Conservation (phyloP, 2,888 invertebrate genomes). For the Apotomis betuletana region DNA sequence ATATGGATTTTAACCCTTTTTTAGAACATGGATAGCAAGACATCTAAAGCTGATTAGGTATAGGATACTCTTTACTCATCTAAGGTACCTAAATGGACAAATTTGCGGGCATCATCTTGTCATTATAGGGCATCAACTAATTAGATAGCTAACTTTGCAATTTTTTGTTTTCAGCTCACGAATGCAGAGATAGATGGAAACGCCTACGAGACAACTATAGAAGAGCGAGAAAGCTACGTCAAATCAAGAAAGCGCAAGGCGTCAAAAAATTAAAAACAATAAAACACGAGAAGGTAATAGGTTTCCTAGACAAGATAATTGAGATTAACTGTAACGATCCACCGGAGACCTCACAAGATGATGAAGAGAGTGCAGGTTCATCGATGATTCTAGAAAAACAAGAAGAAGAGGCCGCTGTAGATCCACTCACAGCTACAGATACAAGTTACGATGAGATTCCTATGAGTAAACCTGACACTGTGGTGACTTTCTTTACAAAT, state of each 20-base stretch:
- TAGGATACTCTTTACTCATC: too few species aligned
- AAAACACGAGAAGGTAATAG: conserved; percentile 17
- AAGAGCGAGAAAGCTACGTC: conserved; percentile 15
- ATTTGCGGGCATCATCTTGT: too few species aligned
- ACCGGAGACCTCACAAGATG: background rate
- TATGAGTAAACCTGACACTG: conserved; percentile 6
- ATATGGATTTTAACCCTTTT: too few species aligned
- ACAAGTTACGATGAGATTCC: background rate
- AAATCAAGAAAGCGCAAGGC: conserved; percentile 18
- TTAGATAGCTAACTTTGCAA: background rate
- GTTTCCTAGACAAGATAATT: conserved; percentile 15
- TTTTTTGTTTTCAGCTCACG: conserved; percentile 19
- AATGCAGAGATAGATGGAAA: conserved; percentile 34
- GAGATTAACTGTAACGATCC: background rate
- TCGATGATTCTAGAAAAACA: conserved; percentile 4
- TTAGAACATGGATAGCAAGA: too few species aligned
- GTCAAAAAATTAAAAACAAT: conserved; percentile 17
- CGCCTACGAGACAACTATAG: conserved; percentile 35
- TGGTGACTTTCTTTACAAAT: conserved; percentile 35
- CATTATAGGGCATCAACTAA: too few species aligned
- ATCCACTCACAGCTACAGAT: conserved; percentile 7
- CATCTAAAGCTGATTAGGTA: too few species aligned
- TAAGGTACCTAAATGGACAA: too few species aligned
- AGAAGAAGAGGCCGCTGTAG: background rate
- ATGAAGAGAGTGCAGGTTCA: background rate